Base-by-base conservation (phyloP, 1,140 invertebrate species). In the Lutraria rhynchaena region DNA sequence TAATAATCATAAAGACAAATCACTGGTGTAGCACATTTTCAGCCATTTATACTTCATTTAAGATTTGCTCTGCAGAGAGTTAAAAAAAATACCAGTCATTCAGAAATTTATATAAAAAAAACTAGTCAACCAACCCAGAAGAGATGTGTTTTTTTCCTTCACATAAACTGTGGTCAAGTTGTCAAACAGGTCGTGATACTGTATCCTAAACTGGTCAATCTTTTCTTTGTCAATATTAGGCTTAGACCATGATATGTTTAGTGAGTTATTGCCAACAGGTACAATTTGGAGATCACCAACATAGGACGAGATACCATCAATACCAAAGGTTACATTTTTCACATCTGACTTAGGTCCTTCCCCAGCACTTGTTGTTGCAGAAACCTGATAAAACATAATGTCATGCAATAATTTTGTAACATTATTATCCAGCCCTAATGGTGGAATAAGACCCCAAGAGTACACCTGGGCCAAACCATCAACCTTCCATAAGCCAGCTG, bases 351-450 rank as follows among this genome's bases (percentile, higher is more conserved):
- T 57, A 15, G 29, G 1, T 35, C 70, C 70, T 29, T 73, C 70
- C 4, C 70, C 70, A 22, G 33, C 51, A 41, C 46, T 55, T 3
- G 51, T 58, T 11, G 58, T 5, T 15, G 51, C 70, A 2, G 70
- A 73, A 2, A 73, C 53, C 70, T 73, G 35, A 37, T 37, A 37
- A 35, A 49, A 49, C 19, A 49, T 49, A 49, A 49, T 49, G 44
- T 11, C 44, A 49, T 49, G 44, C 19, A 49, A 49, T 19, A 49
- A 19, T 49, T 11, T 49, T 49, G 44, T 49, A 11, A 49, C 11
- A 11, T 49, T 19, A 49, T 11, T 11, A 11, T 49, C 44, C 44
- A 49, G 11, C 9, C 11, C 11, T 11, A 19, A 19, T n/a, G n/a
- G n/a, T n/a, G n/a, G n/a, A n/a, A n/a, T n/a, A n/a, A n/a, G n/a